A percentile compares a stretch with the other conserved stretches of the same genome.
phyloP scores from a whole-genome alignment of 2,888 invertebrate species.

The Fragum sueziense region DNA sequence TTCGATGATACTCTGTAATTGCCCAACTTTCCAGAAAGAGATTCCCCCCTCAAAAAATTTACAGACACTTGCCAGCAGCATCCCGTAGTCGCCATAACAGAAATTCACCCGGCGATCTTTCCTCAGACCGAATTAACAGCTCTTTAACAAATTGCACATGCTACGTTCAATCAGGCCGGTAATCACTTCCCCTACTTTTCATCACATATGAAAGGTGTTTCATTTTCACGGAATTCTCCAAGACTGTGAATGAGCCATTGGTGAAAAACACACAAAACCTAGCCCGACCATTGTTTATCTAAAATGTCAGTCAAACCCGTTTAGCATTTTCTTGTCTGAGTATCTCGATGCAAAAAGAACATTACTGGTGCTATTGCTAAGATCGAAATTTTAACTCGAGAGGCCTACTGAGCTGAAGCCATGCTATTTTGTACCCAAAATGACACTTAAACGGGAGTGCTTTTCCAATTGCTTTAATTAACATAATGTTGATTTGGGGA shows the following conservation, averaged over 20 bases:
- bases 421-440: too few relatives aligned
- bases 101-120: slow-evolving; percentile 22
- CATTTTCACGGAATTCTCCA: slow-evolving; percentile 9
- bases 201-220: slow-evolving; percentile 46
- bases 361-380: too few relatives aligned
- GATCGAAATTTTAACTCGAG: too few relatives aligned
- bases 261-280: slow-evolving; percentile 3
- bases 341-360: not conserved
- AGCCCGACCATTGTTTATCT: slow-evolving; percentile 16
- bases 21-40: too few relatives aligned
- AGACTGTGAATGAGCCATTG: slow-evolving; percentile 6
- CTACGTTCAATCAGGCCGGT: slow-evolving; percentile 57
- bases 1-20: too few relatives aligned
- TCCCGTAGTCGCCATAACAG: slow-evolving; percentile 12
- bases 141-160: slow-evolving; percentile 63
- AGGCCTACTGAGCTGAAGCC: too few relatives aligned
- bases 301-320: slow-evolving; percentile 15
- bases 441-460: too few relatives aligned
- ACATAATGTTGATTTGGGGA: too few relatives aligned
- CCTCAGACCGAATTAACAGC: slow-evolving; percentile 51
- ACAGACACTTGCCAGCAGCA: not conserved
- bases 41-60: not conserved
- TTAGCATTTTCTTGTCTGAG: not conserved
- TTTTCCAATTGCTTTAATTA: too few relatives aligned
- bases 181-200: slow-evolving; percentile 47